These are phyloP conservation scores for Squalus acanthias DNA, from an alignment of 2,797 vertebrate genomes.

Conservation along the genomic window DNA sequence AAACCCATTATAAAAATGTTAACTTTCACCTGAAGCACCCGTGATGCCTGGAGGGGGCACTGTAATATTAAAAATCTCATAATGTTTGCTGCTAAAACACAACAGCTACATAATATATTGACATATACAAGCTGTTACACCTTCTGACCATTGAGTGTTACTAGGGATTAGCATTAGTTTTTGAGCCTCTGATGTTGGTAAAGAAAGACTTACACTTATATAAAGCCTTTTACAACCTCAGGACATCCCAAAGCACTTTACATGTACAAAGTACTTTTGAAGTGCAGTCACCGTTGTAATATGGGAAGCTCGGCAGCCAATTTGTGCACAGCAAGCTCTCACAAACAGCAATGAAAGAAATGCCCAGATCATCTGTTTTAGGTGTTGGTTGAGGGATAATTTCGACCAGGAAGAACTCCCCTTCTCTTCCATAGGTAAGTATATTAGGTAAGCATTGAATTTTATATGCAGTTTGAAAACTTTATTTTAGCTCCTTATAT, in stretches of 20 bases:
- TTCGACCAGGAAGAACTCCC: neutral
- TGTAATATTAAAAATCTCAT: neutral
- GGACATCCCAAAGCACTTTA: neutral
- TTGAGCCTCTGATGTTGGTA: neutral
- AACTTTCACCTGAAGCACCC: neutral
- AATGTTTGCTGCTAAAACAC: neutral
- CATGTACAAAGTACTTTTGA: neutral
- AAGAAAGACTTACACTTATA: neutral
- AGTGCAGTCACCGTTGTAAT: neutral
- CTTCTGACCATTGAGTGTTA: neutral
- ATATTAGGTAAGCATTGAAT: neutral
- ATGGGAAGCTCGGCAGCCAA: neutral
- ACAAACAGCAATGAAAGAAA: neutral
- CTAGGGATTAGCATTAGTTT: neutral
- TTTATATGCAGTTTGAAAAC: neutral
- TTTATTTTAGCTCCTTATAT: neutral
- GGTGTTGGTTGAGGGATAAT: neutral
- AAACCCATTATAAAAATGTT: neutral
- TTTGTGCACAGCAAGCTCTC: neutral
- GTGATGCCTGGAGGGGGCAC: neutral
- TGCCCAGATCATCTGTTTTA: neutral
- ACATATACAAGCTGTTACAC: neutral
- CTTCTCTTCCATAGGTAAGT: neutral
- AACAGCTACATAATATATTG: neutral
- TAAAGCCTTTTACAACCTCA: neutral